Base-by-base conservation (phyloP, 2,888 invertebrate genomes). In the Aporophyla nigra region DNA sequence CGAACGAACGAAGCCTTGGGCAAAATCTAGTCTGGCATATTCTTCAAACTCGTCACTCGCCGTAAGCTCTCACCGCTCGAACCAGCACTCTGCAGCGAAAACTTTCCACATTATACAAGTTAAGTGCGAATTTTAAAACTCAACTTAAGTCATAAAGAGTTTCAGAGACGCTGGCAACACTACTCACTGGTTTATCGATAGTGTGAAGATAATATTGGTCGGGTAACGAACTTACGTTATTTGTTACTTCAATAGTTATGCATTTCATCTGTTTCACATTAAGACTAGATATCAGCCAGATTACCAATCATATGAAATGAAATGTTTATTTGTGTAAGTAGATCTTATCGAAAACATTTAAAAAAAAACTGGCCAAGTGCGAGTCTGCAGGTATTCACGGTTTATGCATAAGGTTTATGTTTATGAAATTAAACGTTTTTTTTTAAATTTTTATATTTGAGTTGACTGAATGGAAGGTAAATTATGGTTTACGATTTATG, bases 81-180 rank as follows among this genome's bases (percentile, higher is more conserved):
- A 16, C 33, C n/a, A 62, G 49, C 53, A 71, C 49, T 54, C 46
- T 43, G 49, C 54, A 53, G 46, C 10, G 12, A 24, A 71, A 84
- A 84, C 59, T 85, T 85, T 82, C 27, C 40, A 73, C 75, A 85
- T 85, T 78, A 78, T 62, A 61, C 14, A 73, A 71, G 65, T 75
- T 73, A 69, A 85, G 78, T 78, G 72, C 49, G 69, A 72, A 72
- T 81, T 81, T 81, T 83, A 83, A 83, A 81, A 78, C 61, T 43
- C 3, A 85, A 85, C 73, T 82, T 72, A 67, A 21, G 51, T 58
- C 77, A 49, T 85, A 78, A 85, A 74, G 66, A 62, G 54, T 67
- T 80, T 54, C 0, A 4, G 6, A 62, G 66, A 33, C 24, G 61
- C 56, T 78, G 33, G 74, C 33, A 54, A 16, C 54, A 51, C 66